Conservation (phyloP, 1,140 invertebrate genomes). For the Drosophila nannoptera region DNA sequence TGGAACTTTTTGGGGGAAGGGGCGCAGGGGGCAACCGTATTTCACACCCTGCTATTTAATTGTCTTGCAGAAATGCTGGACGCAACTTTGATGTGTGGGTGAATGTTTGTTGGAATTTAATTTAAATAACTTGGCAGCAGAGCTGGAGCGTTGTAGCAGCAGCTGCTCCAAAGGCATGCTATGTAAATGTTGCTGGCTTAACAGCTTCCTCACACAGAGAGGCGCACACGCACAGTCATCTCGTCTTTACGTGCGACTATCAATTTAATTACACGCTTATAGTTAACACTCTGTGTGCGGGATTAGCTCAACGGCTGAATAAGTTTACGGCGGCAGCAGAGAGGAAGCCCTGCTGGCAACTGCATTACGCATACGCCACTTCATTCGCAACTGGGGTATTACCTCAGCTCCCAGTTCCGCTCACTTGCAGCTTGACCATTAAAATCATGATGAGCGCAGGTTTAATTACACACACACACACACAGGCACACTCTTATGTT, state of each 20-base stretch:
- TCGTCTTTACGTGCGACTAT: constrained; percentile 37
- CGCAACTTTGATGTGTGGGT: constrained; percentile 49
- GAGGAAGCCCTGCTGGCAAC: not conserved
- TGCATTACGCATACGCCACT: constrained; percentile 50
- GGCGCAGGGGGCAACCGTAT: not conserved
- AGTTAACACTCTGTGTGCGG: constrained; percentile 39
- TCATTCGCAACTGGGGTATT: not conserved
- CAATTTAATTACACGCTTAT: constrained; percentile 62
- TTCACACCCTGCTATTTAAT: constrained; percentile 64
- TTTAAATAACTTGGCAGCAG: constrained; percentile 68
- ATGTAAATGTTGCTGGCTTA: constrained; percentile 28
- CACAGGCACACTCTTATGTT: not conserved
- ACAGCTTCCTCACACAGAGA: not conserved
- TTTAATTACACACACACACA: constrained; percentile 63
- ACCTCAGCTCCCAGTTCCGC: not conserved
- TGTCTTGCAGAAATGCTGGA: constrained; percentile 54
- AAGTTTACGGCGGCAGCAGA: not conserved
- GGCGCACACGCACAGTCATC: not conserved
- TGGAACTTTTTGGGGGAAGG: constrained; percentile 4
- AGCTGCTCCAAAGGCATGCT: constrained; percentile 14
- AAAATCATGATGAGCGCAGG: constrained; percentile 58
- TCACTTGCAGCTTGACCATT: constrained; percentile 47
- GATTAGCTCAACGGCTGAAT: constrained; percentile 53
- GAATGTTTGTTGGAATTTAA: constrained; percentile 64
- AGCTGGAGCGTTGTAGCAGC: constrained; percentile 11